Evolutionary conservation across 2,888 invertebrate genomes (phyloP).

Genomic region (Biston betularia): DNA sequence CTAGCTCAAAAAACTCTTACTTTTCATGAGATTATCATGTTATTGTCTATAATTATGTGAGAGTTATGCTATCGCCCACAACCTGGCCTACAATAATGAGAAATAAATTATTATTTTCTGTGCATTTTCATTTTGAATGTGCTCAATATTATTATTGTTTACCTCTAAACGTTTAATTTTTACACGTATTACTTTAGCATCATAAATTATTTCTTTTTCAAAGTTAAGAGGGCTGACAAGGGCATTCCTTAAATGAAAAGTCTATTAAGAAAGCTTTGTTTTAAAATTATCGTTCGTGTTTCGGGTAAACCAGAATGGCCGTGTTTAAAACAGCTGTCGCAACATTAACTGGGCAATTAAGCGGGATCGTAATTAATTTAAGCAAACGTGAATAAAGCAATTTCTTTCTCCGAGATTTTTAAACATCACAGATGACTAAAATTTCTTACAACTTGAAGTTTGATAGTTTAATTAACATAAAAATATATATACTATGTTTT

Average conservation of each 20-base stretch:
- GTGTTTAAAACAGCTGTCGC: conserved; percentile 26
- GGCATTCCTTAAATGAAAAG: conserved; percentile 11
- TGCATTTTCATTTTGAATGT: too few relatives aligned
- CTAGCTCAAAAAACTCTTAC: too few relatives aligned
- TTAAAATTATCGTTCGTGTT: conserved; percentile 18
- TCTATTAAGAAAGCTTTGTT: conserved; percentile 3
- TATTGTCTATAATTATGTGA: too few relatives aligned
- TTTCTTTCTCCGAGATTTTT: conserved; percentile 4
- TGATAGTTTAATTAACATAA: too few relatives aligned
- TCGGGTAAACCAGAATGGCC: conserved; percentile 13
- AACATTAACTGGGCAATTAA: conserved; percentile 24
- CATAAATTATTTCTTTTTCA: neutral
- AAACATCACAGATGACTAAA: neutral
- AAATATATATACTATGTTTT: too few relatives aligned
- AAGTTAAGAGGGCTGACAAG: neutral
- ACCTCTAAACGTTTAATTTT: too few relatives aligned
- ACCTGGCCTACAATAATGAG: too few relatives aligned
- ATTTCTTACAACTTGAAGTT: too few relatives aligned
- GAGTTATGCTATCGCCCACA: too few relatives aligned
- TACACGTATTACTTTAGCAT: neutral
- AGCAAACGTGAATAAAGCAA: conserved; percentile 11
- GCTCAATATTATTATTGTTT: too few relatives aligned
- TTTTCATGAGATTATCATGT: too few relatives aligned
- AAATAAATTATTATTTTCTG: too few relatives aligned
- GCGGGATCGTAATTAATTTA: conserved; percentile 18